Evolutionary conservation across 1,140 invertebrate species (phyloP).

Genomic region (Solenopsis fugax): DNA sequence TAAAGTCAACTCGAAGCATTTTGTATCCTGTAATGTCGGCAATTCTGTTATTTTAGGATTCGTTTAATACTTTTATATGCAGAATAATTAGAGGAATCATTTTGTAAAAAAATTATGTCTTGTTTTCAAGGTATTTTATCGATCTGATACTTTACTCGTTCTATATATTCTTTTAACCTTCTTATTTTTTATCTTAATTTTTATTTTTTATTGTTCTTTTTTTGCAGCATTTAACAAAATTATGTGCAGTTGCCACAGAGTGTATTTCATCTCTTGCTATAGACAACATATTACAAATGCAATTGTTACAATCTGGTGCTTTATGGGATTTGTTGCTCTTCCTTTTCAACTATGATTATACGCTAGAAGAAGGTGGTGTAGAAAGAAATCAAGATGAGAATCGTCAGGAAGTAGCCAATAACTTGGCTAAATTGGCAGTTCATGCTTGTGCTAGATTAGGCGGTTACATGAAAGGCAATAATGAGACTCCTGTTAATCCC

Average conservation of each 20-base stretch:
- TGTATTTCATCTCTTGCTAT: slow-evolving; percentile 94
- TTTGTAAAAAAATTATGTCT: too few species aligned
- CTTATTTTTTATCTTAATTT: slow-evolving; percentile 11
- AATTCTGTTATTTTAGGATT: too few species aligned
- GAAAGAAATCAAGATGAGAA: slow-evolving; percentile 94
- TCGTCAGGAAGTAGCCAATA: slow-evolving; percentile 95
- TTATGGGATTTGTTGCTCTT: slow-evolving; percentile 97
- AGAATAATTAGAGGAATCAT: too few species aligned
- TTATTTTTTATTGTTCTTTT: slow-evolving; percentile 50
- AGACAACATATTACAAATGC: slow-evolving; percentile 94
- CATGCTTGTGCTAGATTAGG: slow-evolving; percentile 94
- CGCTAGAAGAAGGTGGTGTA: slow-evolving; percentile 98
- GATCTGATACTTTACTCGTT: too few species aligned
- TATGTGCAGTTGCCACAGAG: slow-evolving; percentile 94
- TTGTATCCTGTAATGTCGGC: too few species aligned
- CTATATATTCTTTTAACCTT: too few species aligned
- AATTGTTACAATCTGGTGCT: slow-evolving; percentile 96
- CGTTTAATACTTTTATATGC: too few species aligned
- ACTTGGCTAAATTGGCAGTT: slow-evolving; percentile 95
- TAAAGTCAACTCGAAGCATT: too few species aligned
- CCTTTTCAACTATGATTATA: slow-evolving; percentile 99
- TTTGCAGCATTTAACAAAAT: slow-evolving; percentile 91
- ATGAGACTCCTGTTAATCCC: slow-evolving; percentile 89
- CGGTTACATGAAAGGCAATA: slow-evolving; percentile 90
- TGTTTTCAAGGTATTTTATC: too few species aligned